Percentiles rank a stretch among this genome's conserved stretches.
Evolutionary conservation across 1,140 invertebrate species (phyloP).

Genomic region (Drosophila kepulauana): DNA sequence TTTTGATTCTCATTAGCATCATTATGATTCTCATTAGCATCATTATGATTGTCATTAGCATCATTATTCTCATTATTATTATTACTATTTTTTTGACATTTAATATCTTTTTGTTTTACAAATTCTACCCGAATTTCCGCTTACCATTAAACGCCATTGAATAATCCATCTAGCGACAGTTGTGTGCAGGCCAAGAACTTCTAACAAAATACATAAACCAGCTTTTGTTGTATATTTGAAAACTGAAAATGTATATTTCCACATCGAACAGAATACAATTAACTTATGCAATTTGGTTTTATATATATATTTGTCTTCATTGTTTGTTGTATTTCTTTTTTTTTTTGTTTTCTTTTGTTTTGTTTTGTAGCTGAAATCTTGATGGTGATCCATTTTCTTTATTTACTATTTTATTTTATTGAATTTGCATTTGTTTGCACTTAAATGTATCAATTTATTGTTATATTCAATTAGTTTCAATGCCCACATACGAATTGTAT

Average conservation of each 20-base stretch:
- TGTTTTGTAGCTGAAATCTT: constrained; percentile 8
- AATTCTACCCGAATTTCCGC: no score
- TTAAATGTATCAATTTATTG: constrained; percentile 20
- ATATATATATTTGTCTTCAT: not conserved
- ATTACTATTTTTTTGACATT: no score
- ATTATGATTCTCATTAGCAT: no score
- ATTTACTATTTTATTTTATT: constrained; percentile 23
- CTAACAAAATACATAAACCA: no score
- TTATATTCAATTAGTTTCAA: constrained; percentile 4
- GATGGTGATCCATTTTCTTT: constrained; percentile 3
- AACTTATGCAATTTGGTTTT: constrained; percentile 6
- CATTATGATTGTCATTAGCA: no score
- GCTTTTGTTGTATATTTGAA: constrained; percentile 14
- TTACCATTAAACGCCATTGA: no score
- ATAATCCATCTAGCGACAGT: no score
- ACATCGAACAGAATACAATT: constrained; percentile 20
- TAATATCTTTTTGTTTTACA: no score
- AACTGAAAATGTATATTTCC: constrained; percentile 34
- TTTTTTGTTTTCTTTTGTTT: not conserved
- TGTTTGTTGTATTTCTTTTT: not conserved
- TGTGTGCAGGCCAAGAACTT: no score
- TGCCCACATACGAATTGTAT: not conserved
- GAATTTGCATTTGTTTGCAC: constrained; percentile 16
- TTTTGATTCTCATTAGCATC: no score
- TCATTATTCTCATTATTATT: no score